Evolutionary conservation across 2,797 vertebrate genomes (phyloP).

Genomic region (Pseudochirops corinnae): DNA sequence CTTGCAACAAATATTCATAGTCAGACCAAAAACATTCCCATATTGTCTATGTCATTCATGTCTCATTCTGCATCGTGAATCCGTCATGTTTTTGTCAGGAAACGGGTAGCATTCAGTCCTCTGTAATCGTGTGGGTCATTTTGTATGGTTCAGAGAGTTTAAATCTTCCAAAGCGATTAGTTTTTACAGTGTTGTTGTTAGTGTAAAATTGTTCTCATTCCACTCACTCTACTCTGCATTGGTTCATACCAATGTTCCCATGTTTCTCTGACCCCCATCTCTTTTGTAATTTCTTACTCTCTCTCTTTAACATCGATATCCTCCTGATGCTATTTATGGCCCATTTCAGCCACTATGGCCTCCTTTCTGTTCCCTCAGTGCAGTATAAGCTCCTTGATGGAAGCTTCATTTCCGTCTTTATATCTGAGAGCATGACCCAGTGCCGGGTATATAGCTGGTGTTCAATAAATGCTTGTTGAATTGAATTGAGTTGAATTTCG

Average conservation of each 20-base stretch:
- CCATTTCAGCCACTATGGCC: not conserved
- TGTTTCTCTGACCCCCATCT: not conserved
- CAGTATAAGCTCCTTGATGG: not conserved
- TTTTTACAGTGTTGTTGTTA: not conserved
- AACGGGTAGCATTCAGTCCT: not conserved
- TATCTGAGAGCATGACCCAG: not conserved
- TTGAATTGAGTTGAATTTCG: not conserved
- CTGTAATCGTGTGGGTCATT: not conserved
- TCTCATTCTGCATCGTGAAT: not conserved
- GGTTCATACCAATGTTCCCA: not conserved
- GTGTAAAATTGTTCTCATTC: not conserved
- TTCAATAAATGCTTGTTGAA: not conserved
- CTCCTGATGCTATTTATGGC: too few species aligned
- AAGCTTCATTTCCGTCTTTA: not conserved
- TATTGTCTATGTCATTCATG: too few species aligned
- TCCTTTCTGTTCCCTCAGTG: not conserved
- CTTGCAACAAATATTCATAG: too few species aligned
- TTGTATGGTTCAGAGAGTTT: not conserved
- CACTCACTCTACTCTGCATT: not conserved
- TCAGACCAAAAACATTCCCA: too few species aligned
- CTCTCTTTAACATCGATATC: not conserved
- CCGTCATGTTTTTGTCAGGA: not conserved
- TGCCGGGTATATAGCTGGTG: not conserved
- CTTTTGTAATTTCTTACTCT: not conserved
- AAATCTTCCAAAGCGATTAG: not conserved